Evolutionary conservation across 2,888 invertebrate genomes (phyloP).

Genomic region (Blomia tropicalis): DNA sequence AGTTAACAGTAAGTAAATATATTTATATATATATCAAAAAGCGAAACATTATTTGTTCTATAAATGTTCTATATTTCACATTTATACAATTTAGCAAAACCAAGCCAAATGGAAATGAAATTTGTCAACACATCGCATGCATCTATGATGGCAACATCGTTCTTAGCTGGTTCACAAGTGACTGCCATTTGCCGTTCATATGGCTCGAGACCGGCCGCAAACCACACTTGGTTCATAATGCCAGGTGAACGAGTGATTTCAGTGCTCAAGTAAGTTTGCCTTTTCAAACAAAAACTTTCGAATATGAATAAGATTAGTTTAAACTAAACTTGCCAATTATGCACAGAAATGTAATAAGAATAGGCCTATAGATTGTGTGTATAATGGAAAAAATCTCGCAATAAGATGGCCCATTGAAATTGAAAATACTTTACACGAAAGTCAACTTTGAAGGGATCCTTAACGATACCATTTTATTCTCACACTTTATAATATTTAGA

Average conservation of each 20-base stretch:
- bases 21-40: background rate
- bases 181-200: background rate
- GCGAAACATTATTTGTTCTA: background rate
- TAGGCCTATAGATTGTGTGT: background rate
- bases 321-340: background rate
- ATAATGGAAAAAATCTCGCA: too few relatives aligned
- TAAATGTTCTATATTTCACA: too few relatives aligned
- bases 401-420: too few relatives aligned
- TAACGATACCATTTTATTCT: background rate
- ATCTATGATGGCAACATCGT: too few relatives aligned
- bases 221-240: slow-evolving; percentile 7
- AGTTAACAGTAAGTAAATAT: slow-evolving; percentile 7
- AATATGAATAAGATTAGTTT: too few relatives aligned
- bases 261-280: background rate
- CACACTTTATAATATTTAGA: background rate
- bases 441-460: slow-evolving; percentile 3
- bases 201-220: slow-evolving; percentile 12
- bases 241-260: background rate
- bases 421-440: background rate
- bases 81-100: too few relatives aligned
- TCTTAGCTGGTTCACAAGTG: background rate
- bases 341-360: background rate
- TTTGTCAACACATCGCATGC: background rate
- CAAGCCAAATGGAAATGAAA: background rate
- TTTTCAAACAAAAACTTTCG: background rate